A percentile compares a stretch with the other conserved stretches of the same genome.
Conservation (phyloP, 2,888 invertebrate genomes). For the Lottia scabra region DNA sequence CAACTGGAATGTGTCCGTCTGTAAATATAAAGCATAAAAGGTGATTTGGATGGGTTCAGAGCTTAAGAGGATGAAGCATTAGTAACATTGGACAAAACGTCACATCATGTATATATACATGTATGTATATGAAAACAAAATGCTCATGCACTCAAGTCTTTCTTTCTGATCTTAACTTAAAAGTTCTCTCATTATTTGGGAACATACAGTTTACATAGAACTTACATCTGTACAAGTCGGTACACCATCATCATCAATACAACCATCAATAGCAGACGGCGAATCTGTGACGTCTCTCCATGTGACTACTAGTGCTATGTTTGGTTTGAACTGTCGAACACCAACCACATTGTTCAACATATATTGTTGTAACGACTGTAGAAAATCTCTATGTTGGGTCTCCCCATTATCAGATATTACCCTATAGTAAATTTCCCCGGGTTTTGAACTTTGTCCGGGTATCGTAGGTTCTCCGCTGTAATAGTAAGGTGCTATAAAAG, state of each 20-base stretch:
- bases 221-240: too few relatives aligned
- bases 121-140: too few relatives aligned
- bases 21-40: not conserved
- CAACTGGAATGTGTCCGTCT: not conserved
- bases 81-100: too few relatives aligned
- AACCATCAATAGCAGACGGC: not conserved
- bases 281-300: conserved; percentile 90
- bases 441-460: not conserved
- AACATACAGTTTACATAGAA: too few relatives aligned
- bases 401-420: not conserved
- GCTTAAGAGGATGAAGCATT: too few relatives aligned
- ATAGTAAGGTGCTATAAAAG: conserved; percentile 51
- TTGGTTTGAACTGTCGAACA: conserved; percentile 91
- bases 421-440: conserved; percentile 28
- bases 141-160: too few relatives aligned
- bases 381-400: not conserved
- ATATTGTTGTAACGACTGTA: conserved; percentile 32
- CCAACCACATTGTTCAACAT: conserved; percentile 79
- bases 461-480: conserved; percentile 30
- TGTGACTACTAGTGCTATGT: conserved; percentile 89
- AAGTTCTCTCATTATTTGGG: too few relatives aligned
- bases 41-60: too few relatives aligned
- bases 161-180: too few relatives aligned
- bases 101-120: too few relatives aligned
- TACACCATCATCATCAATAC: not conserved